Evolutionary conservation across 2,888 invertebrate genomes (phyloP).

Genomic region (Harpalus rubripes): DNA sequence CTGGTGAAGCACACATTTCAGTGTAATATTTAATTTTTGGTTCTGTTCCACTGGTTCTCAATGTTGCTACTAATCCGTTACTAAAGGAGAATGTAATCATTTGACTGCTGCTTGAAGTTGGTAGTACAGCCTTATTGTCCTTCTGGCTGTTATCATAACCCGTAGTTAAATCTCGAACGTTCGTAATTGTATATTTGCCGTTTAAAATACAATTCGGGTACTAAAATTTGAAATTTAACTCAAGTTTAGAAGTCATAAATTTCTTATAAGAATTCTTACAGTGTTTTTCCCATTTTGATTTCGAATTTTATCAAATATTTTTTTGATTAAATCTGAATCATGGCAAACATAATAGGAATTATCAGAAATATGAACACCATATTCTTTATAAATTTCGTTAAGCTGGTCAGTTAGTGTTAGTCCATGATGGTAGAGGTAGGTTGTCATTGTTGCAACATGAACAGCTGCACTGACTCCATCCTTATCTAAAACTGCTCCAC

Average conservation of each 20-base stretch:
- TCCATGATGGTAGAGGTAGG: conserved; percentile 83
- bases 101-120: conserved; percentile 84
- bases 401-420: conserved; percentile 83
- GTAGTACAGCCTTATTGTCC: conserved; percentile 85
- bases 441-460: conserved; percentile 87
- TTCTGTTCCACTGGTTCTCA: conserved; percentile 98
- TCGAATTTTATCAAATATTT: conserved; percentile 90
- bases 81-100: conserved; percentile 97
- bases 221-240: conserved; percentile 76
- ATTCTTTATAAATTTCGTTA: conserved; percentile 87
- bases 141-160: conserved; percentile 88
- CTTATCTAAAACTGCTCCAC: conserved; percentile 93
- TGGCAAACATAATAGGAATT: conserved; percentile 95
- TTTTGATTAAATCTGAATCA: conserved; percentile 83
- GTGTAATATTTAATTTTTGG: conserved; percentile 99
- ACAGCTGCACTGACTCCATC: conserved; percentile 97
- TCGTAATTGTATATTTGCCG: conserved; percentile 83
- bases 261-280: conserved; percentile 1
- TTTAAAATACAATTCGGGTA: conserved; percentile 85
- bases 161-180: conserved; percentile 92
- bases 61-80: conserved; percentile 91
- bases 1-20: conserved; percentile 88
- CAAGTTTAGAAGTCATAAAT: not conserved
- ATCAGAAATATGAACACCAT: conserved; percentile 92
- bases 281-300: conserved; percentile 80